phyloP scores from a whole-genome alignment of 2,888 invertebrate species.

The Dolichopus griseipennis region DNA sequence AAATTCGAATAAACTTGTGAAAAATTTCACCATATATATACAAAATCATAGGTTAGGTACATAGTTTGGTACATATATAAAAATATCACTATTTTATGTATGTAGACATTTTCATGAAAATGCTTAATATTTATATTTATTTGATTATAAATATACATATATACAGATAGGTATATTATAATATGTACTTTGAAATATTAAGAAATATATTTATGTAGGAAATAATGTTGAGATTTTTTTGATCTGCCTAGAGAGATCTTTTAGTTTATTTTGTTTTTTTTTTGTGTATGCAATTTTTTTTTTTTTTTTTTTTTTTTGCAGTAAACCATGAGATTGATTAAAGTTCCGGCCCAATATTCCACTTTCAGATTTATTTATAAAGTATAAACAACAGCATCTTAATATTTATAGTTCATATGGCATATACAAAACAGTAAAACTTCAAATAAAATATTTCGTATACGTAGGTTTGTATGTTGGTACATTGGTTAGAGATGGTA shows the following conservation, averaged over 20 bases:
- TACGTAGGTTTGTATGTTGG: not conserved
- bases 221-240: not conserved
- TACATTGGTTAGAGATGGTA: too few relatives aligned
- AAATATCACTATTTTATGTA: not conserved
- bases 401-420: too few relatives aligned
- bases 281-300: not conserved
- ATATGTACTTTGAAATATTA: not conserved
- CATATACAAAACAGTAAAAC: not conserved
- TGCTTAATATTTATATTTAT: not conserved
- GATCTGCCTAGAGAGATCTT: not conserved
- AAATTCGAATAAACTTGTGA: not conserved
- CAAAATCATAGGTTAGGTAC: not conserved
- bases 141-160: not conserved
- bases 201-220: not conserved
- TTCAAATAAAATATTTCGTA: not conserved
- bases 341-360: conserved; percentile 22
- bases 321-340: conserved; percentile 16
- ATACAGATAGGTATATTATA: not conserved
- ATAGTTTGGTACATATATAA: not conserved
- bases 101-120: not conserved
- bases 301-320: not conserved
- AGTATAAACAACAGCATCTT: too few relatives aligned
- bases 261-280: too few relatives aligned
- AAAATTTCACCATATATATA: not conserved
- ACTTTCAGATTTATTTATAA: conserved; percentile 21